Evolutionary conservation across 2,797 vertebrate species (phyloP), one percentile per base, ranked within the genome.

Genomic region (Bradypodion ventrale): DNA sequence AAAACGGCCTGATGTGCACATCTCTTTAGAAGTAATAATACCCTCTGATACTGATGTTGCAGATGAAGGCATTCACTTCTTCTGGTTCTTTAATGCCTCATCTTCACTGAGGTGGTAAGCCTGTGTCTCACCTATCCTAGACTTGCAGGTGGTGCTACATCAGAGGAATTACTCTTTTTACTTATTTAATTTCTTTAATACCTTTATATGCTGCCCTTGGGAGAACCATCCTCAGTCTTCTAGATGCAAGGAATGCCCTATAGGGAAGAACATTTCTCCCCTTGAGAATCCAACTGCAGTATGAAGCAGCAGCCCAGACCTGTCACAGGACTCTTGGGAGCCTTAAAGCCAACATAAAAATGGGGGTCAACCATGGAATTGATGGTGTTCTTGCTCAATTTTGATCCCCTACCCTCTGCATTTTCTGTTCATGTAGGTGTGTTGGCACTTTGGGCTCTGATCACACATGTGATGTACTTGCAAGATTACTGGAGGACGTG

Each of bases 401-500:
- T 37, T 82, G 23, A 82, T 27, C 93, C 94, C 69, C 79, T 84
- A 49, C 16, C 66, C 78, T 56, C 21, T 44, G 19, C 7, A 13
- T 85, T 87, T 85, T 80, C 85, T 90, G 9, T 27, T 83, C 2
- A 40, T 35, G 74, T 91, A 99, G 98, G 98, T 89, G 98, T 99
- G 88, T 94, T 99, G 96, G 98, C 98, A 0, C 95, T 99, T 13
- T 99, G 98, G 98, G 92, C 96, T 70, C 96, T 99, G 82, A 96
- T 98, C 95, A 97, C 97, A 3, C 98, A 99, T 86, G 82, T 98
- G 93, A 99, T 99, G 98, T 99, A 99, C 93, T 94, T 98, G 89
- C 97, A 99, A 95, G 98, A 99, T 94, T 97, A 96, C 95, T 99
- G 98, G 98, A 96, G 97, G 93, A 99, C 98, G 60, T 99, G 98